phyloP scores from a whole-genome alignment of 1,140 invertebrate genomes.

The Bombyx mori region ASM3026992v2 NC_085129.1:11141001-11141500 shows the following conservation, averaged over 20 bases:
- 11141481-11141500: too few relatives aligned
- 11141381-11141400: conserved; percentile 4
- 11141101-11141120: conserved; percentile 18
- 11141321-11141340: conserved; percentile 23
- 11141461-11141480: too few relatives aligned
- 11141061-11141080: too few relatives aligned
- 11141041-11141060: conserved; percentile 8
- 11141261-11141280: conserved; percentile 43
- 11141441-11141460: too few relatives aligned
- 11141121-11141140: conserved; percentile 22
- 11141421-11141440: too few relatives aligned
- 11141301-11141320: conserved; percentile 58
- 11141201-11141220: conserved; percentile 35
- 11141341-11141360: conserved; percentile 16
- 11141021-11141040: conserved; percentile 18
- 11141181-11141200: conserved; percentile 35
- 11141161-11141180: conserved; percentile 37
- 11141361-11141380: conserved; percentile 13
- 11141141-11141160: conserved; percentile 27
- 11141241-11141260: conserved; percentile 34
- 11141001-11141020: conserved; percentile 18
- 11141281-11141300: conserved; percentile 27
- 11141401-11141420: conserved; percentile 1
- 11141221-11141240: conserved; percentile 34
- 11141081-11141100: conserved; percentile 10